phyloP scores from a whole-genome alignment of 2,888 invertebrate genomes.

The Zhuqinia jingwanae region DNA sequence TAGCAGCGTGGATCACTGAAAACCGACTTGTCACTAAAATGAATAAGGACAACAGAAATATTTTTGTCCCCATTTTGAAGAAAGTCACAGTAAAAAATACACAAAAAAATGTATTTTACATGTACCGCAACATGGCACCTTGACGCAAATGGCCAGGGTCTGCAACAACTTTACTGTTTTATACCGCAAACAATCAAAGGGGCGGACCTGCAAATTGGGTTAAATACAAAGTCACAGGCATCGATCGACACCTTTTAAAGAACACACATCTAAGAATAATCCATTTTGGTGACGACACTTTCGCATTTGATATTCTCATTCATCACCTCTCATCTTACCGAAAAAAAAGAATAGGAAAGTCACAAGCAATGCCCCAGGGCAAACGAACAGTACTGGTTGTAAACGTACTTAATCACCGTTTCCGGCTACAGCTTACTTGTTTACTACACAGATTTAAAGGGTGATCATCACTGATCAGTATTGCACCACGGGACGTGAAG shows the following conservation, averaged over 20 bases:
- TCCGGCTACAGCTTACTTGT: not conserved
- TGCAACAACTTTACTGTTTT: not conserved
- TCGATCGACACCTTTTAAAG: not conserved
- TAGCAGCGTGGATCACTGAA: not conserved
- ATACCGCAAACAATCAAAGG: constrained; percentile 16
- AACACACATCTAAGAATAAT: not conserved
- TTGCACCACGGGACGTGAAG: not conserved
- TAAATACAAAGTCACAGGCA: not conserved
- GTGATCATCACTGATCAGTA: not conserved
- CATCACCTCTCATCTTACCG: not conserved
- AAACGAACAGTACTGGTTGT: not conserved
- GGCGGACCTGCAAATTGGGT: not conserved
- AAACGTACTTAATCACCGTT: not conserved
- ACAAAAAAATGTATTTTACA: not conserved
- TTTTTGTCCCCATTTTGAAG: no score
- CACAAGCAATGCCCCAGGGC: not conserved
- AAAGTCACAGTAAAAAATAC: no score
- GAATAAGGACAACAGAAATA: no score
- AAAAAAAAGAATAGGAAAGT: constrained; percentile 1
- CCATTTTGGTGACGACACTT: constrained; percentile 31
- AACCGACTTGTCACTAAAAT: not conserved
- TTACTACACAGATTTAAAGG: not conserved
- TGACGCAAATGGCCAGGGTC: constrained; percentile 34
- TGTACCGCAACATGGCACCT: constrained; percentile 9
- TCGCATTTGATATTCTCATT: constrained; percentile 11